Evolutionary conservation across 2,797 vertebrate genomes (phyloP).

Genomic region (Eupleurogrammus muticus): DNA sequence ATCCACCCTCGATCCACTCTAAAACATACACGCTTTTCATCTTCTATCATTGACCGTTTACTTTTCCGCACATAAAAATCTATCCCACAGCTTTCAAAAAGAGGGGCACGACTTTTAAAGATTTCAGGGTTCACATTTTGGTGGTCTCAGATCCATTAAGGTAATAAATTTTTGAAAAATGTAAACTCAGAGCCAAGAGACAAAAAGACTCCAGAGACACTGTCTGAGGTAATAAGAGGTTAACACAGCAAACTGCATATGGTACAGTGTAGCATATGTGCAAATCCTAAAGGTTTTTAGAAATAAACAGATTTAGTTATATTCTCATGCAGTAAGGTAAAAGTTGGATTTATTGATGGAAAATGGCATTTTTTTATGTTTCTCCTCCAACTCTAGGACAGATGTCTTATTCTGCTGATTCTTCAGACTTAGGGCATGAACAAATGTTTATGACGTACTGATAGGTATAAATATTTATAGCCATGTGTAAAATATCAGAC

Average conservation of each 20-base stretch:
- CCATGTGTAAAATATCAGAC: neutral
- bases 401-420: too few relatives aligned
- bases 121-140: constrained; percentile 23
- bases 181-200: neutral
- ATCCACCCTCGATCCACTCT: constrained; percentile 38
- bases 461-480: too few relatives aligned
- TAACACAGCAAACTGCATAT: neutral
- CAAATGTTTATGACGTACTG: too few relatives aligned
- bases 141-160: neutral
- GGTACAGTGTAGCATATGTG: neutral
- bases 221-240: neutral
- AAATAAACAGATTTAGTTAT: neutral
- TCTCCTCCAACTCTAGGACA: neutral
- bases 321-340: neutral
- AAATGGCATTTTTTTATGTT: neutral
- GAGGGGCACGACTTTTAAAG: constrained; percentile 9
- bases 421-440: too few relatives aligned
- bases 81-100: constrained; percentile 20
- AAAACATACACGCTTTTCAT: constrained; percentile 50
- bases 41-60: constrained; percentile 32
- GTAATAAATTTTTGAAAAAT: neutral
- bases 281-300: neutral
- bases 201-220: neutral
- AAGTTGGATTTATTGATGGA: neutral
- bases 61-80: constrained; percentile 30